Evolutionary conservation across 2,888 invertebrate genomes (phyloP), one percentile per base, ranked within the genome.

Genomic region (Drosophila phalerata): DNA sequence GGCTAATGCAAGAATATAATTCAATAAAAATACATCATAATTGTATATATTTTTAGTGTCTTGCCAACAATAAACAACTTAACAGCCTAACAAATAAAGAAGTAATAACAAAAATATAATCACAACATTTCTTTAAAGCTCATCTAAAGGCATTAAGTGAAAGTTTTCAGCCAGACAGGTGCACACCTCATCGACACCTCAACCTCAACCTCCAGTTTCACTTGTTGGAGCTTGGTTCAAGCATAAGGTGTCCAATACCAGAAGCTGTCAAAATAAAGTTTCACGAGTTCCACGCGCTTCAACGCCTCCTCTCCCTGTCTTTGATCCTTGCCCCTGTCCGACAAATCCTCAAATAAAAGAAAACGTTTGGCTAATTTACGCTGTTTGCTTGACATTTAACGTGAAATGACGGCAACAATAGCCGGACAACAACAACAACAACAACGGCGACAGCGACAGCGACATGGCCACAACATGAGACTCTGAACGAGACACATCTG

Each of bases 281-380:
- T 83, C 61, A 79, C 81, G 85, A 83, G 32, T 55, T 86, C 81
- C 81, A 77, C 79, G 76, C 74, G 72, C 76, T 17, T 34, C 40
- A 30, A 30, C 10, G 30, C 30, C 30, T 30, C 30, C 30, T 3
- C 9, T 22, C 34, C 19, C 32, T 6, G 5, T 19, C 11, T 34
- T 19, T n/a, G 11, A 37, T 42, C 17, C 10, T 6, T n/a, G 40
- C 22, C 22, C 37, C 30, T n/a, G 19, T n/a, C 11, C 40, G 51
- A 28, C 47, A 64, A 40, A 53, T 43, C 15, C 68, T n/a, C 37
- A 55, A 62, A 69, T 52, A 63, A 71, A 58, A 53, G 63, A 55
- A 75, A 84, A 79, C 85, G 73, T 73, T 82, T 83, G 88, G 88
- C 86, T 88, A 90, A 89, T 84, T 86, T 88, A 79, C 79, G 77